Evolutionary conservation across 2,797 vertebrate genomes (phyloP), one percentile per base, ranked within the genome.

Genomic region (Eulemur mongoz): DNA sequence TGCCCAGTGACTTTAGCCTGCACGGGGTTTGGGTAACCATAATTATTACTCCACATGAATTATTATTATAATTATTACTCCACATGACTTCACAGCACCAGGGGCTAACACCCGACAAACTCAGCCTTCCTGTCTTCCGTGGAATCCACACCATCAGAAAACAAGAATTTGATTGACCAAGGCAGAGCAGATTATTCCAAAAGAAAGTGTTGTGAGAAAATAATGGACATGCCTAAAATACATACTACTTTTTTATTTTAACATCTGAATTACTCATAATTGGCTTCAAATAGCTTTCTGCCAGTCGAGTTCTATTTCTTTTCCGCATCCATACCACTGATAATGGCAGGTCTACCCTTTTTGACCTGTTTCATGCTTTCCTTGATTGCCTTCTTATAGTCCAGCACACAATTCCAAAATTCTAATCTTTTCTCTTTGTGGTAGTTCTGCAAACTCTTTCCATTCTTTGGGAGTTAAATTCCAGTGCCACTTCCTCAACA

Each of bases 401-500:
- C 35, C 45, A 72, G 48, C 32, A 50, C 67, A 84, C 30, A 35
- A 57, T 89, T 59, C 54, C 43, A 23, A 61, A 45, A 81, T 69
- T 73, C n/a, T 22, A 23, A 3, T 79, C 8, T 50, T 63, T 92
- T 67, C 73, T 70, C 27, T 85, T 45, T 89, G 40, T 90, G 12
- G 15, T 52, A 25, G 25, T n/a, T 67, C 20, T 30, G 23, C 18
- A 93, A 75, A 91, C n/a, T 59, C 12, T 65, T 80, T 79, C 76
- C n/a, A 45, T 89, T 96, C 50, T 82, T 83, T 83, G 52, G 20
- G 13, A 67, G 45, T 89, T 89, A 86, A 90, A 89, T 90, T 89
- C 45, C 5, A 48, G 70, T 27, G n/a, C 65, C 3, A 52, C 25
- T 73, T 95, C 32, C 54, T 92, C 85, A 78, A n/a, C 14, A 12